Conservation (phyloP, 2,888 invertebrate genomes). For the Marasmarcha lunaedactyla region DNA sequence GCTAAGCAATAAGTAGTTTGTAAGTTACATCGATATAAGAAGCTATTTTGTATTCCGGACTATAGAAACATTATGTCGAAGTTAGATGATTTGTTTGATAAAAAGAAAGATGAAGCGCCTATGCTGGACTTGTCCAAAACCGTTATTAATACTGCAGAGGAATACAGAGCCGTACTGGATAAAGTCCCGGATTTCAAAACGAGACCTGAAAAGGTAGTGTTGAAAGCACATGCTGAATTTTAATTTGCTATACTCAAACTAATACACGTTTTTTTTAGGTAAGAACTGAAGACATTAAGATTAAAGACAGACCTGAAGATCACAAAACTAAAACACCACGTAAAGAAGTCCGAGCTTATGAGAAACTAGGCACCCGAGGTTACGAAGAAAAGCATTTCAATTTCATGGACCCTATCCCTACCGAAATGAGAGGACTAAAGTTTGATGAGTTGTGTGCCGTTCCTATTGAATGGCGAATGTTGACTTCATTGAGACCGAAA, state of each 20-base stretch:
- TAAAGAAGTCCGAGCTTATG: conserved; percentile 76
- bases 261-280: conserved; percentile 49
- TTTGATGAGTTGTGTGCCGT: conserved; percentile 85
- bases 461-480: conserved; percentile 93
- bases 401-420: conserved; percentile 82
- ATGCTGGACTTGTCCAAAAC: conserved; percentile 88
- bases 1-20: conserved; percentile 18
- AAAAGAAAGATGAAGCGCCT: conserved; percentile 87
- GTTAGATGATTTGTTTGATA: conserved; percentile 85
- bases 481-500: conserved; percentile 88
- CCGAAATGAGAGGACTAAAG: conserved; percentile 81
- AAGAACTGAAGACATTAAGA: conserved; percentile 80
- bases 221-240: neutral
- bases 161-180: conserved; percentile 84
- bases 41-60: neutral
- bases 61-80: conserved; percentile 56
- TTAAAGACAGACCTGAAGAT: conserved; percentile 76
- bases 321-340: conserved; percentile 81
- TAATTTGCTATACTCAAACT: neutral
- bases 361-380: conserved; percentile 74
- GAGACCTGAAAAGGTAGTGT: conserved; percentile 81
- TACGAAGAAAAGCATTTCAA: conserved; percentile 62
- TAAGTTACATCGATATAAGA: conserved; percentile 39
- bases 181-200: conserved; percentile 93
- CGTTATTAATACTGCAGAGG: conserved; percentile 82